Base-by-base conservation (phyloP, 2,888 invertebrate species). In the Lissocephala sabroskyi region DNA sequence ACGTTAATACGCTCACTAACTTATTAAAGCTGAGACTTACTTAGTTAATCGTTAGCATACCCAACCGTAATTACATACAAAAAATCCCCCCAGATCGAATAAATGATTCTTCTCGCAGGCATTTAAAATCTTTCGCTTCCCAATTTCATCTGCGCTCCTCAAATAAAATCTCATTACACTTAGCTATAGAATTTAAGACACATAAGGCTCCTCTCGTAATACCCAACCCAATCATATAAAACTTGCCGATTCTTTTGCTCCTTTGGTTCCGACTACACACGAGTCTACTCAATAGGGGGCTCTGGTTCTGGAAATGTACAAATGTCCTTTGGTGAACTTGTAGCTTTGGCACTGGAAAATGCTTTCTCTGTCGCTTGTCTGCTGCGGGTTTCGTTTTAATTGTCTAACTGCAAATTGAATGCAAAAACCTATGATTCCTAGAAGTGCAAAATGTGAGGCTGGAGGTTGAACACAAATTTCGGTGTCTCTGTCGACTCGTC, bases 151-250 rank as follows among this genome's bases (percentile, higher is more conserved):
- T 40, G 59, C 52, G 58, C 29, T 64, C 43, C 51, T 45, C 60
- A 60, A 65, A 73, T 74, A 75, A 77, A 67, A 73, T 78, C 65
- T 67, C 55, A 60, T 71, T 68, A 65, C 60, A 60, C 64, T 78
- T 75, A 80, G 79, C 79, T 80, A 73, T 77, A 82, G 82, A 81
- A 76, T 82, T 82, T 82, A 82, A 82, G 82, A 82, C 82, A 82
- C 82, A 82, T 82, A 77, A 82, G 82, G 82, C 82, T 82, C 80
- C 78, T 78, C 73, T 80, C 82, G 80, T 44, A 49, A 41, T 48
- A 56, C 43, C 18, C 33, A 57, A 48, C 41, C 33, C 19, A 51
- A 51, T 23, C 26, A 45, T 41, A 52, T 41, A 42, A 46, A 42
- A 41, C 28, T 46, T 44, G 10, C 40, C 13, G 23, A 35, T 45